phyloP scores from a whole-genome alignment of 2,113 vertebrate genomes.

The Polypterus bichir region DNA sequence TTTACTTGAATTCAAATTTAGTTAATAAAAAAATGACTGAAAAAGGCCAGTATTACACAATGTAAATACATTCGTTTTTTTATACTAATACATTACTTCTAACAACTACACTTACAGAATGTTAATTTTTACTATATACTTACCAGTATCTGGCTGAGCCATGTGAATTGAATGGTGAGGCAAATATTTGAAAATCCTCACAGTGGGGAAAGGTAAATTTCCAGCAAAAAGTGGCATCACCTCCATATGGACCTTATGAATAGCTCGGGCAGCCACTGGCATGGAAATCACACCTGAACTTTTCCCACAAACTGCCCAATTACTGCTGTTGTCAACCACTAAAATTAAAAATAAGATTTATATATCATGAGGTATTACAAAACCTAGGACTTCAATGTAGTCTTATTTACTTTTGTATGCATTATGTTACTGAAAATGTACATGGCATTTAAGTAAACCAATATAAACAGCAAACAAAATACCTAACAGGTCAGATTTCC shows the following conservation, averaged over 20 bases:
- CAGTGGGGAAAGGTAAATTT: slow-evolving; percentile 79
- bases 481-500: no score
- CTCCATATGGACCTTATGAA: slow-evolving; percentile 86
- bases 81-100: no score
- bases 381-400: no score
- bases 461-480: no score
- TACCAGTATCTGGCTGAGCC: slow-evolving; percentile 79
- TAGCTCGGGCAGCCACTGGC: slow-evolving; percentile 64
- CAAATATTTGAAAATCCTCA: slow-evolving; percentile 83
- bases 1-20: no score
- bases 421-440: no score
- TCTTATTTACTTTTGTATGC: no score
- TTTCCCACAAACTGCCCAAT: slow-evolving; percentile 95
- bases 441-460: no score
- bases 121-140: slow-evolving; percentile 16
- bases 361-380: no score
- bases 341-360: slow-evolving; percentile 12
- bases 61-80: no score
- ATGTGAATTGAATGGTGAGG: slow-evolving; percentile 72
- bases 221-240: slow-evolving; percentile 92
- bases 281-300: slow-evolving; percentile 88
- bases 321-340: slow-evolving; percentile 96
- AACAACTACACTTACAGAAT: background rate
- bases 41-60: no score
- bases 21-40: no score